Base-by-base conservation (phyloP, 2,888 invertebrate genomes). In the Podotricha telesiphe region DNA sequence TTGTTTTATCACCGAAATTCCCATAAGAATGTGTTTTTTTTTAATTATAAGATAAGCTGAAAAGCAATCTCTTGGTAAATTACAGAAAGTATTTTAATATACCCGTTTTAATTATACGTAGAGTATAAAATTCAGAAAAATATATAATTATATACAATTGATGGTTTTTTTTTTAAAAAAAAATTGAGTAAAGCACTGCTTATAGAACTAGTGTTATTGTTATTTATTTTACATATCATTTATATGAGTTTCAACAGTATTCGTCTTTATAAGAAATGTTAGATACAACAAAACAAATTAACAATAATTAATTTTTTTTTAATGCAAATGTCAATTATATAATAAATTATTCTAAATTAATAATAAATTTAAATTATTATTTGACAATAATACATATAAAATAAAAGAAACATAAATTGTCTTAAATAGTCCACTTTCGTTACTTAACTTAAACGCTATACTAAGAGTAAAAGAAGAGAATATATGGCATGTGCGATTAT, bases 1-100 rank as follows among this genome's bases (percentile, higher is more conserved):
- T 63, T 65, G 65, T 66, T 64, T 65, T 71, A 68, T 55, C 59
- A 45, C 56, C 45, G 48, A 73, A 71, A 73, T 65, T 70, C 67
- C 71, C 71, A 65, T 42, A 70, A 61, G 66, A 68, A 64, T 58
- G 37, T 22, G 13, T 15, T 59, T 65, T 42, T 55, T 55, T 68
- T 68, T 65, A 66, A 68, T 68, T 42, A 53, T 37, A 34, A 62
- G 42, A 53, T 34, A 53, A 20, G 17, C 28, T 34, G 34, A 13
- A 28, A 37, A 19, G 19, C 3, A 28, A 28, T n/a, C 13, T 62
- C 28, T 37, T 17, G 37, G 34, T 48, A n/a, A 37, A 50, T 17
- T 62, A 50, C 17, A 19, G 48, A 37, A 20, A 62, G 17, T 47
- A 28, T 28, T 34, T 48, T 47, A 42, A 62, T 37, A 19, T 28